phyloP scores from a whole-genome alignment of 2,113 vertebrate genomes.

The Pomatorhinus ruficollis region DNA sequence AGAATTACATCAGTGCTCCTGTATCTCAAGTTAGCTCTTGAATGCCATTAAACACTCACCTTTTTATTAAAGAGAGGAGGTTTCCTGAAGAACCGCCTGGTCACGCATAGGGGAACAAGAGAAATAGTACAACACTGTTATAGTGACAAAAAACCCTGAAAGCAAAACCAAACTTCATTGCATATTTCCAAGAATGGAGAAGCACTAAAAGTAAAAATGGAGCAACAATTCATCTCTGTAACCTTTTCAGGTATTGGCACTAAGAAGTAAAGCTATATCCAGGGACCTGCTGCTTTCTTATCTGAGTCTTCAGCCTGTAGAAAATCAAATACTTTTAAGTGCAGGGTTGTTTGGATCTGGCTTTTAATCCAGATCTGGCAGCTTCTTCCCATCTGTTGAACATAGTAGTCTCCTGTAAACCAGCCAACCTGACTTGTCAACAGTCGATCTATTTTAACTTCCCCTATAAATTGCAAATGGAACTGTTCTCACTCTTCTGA shows the following conservation, averaged over 20 bases:
- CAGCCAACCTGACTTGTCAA: conserved; percentile 52
- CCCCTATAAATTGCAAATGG: conserved; percentile 28
- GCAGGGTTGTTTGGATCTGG: background rate
- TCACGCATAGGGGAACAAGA: background rate
- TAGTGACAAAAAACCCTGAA: background rate
- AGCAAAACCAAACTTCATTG: background rate
- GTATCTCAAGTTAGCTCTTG: background rate
- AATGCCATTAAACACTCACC: conserved; percentile 51
- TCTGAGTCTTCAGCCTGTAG: background rate
- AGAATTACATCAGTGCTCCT: background rate
- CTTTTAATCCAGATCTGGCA: conserved; percentile 42
- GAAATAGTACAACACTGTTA: background rate
- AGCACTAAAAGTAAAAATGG: background rate
- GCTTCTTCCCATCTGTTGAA: conserved; percentile 32
- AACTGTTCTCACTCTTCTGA: conserved; percentile 32
- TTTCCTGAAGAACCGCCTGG: conserved; percentile 77
- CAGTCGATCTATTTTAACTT: conserved; percentile 39
- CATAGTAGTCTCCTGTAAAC: conserved; percentile 33
- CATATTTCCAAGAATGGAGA: background rate
- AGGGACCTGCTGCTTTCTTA: background rate
- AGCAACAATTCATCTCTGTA: background rate
- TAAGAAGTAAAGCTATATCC: background rate
- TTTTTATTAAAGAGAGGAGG: conserved; percentile 68
- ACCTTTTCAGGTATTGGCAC: background rate
- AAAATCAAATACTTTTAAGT: conserved; percentile 8